Base-by-base conservation (phyloP, 2,888 invertebrate species). In the Acronicta psi region DNA sequence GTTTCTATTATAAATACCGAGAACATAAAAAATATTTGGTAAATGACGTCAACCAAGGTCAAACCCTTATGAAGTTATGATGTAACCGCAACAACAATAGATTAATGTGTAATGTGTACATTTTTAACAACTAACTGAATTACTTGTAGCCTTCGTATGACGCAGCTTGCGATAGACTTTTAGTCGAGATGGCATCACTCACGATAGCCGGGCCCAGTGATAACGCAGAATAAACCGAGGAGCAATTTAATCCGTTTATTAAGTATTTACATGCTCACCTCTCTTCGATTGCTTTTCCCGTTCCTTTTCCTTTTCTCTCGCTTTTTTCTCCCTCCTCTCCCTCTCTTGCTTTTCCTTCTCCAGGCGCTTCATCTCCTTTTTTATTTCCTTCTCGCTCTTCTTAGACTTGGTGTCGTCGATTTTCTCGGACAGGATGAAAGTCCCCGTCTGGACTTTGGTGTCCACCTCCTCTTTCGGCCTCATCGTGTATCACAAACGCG, bases 371-470 rank as follows among this genome's bases (percentile, higher is more conserved):
- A 93, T 92, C 70, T 95, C 95, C 78, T 94, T 94, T 82, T 94
- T 94, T 69, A 94, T 76, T 41, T 94, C 95, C 77, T 94, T 94
- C 57, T 92, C 93, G 73, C 72, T 92, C 72, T 91, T 94, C 81
- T 90, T 92, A 70, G 88, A 86, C 83, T 94, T 92, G 52, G 93
- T 90, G 75, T 94, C 93, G 80, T 94, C 94, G 47, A 94, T 93
- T 79, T 95, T 95, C 82, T 95, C 95, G 73, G 95, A 93, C 76
- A 95, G 84, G 59, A 95, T 95, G 81, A 95, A 93, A 72, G 95
- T 93, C 79, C 94, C 94, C 62, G 90, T 88, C 72, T 93, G 92
- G 83, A 92, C 80, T 73, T 91, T 92, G 66, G 87, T 67, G 75
- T 92, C 92, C 69, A 62, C 57, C 79, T 89, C 89, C 67, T 93